Percentiles rank a stretch among this genome's conserved stretches.
These are phyloP conservation scores for human DNA, from an alignment of 2,113 vertebrate genomes.

Conservation along the genomic window GRCh38 chr6:51260001-51260500, in stretches of 20 bases:
- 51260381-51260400: slow-evolving; percentile 59
- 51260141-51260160: not conserved
- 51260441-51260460: slow-evolving; percentile 66
- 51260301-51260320: slow-evolving; percentile 72
- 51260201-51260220: not conserved
- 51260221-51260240: not conserved
- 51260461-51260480: slow-evolving; percentile 54
- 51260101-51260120: not conserved
- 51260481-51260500: slow-evolving; percentile 41
- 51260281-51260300: slow-evolving; percentile 44
- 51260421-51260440: slow-evolving; percentile 54
- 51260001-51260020: not conserved
- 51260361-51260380: not conserved
- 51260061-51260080: not conserved
- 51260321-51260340: slow-evolving; percentile 64
- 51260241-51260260: not conserved
- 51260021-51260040: not conserved
- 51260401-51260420: slow-evolving; percentile 74
- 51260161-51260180: too few species aligned
- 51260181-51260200: rapidly evolving
- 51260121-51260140: not conserved
- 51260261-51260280: slow-evolving; percentile 4
- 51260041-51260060: not conserved
- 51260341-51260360: slow-evolving; percentile 48
- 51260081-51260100: not conserved